phyloP scores from a whole-genome alignment of 1,140 invertebrate genomes.

The Anastrepha obliqua region DNA sequence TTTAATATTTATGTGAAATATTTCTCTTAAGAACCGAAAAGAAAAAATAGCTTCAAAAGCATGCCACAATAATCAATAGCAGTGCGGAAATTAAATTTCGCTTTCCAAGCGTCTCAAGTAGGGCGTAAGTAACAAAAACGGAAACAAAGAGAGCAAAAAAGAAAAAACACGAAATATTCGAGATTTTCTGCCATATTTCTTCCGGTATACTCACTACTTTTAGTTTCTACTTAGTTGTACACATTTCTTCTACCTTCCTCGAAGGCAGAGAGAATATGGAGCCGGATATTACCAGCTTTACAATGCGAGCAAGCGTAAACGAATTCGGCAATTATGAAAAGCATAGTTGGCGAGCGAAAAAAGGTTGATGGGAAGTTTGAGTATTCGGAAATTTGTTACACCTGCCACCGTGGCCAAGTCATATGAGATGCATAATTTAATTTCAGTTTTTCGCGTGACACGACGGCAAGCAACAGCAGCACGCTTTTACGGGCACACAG shows the following conservation, averaged over 20 bases:
- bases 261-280: no score
- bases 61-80: background rate
- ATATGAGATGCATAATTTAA: no score
- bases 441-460: no score
- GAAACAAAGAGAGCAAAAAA: background rate
- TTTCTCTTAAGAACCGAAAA: no score
- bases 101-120: background rate
- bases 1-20: no score
- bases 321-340: conserved; percentile 8
- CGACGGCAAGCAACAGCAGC: no score
- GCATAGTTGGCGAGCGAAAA: background rate
- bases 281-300: conserved; percentile 17
- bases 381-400: background rate
- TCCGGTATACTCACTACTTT: no score
- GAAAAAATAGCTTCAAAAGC: no score
- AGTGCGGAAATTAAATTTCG: background rate
- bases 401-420: background rate
- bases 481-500: no score
- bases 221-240: background rate
- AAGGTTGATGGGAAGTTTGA: background rate
- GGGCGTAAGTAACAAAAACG: background rate
- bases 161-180: background rate
- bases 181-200: no score
- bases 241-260: background rate
- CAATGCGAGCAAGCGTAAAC: background rate